Evolutionary conservation across 2,797 vertebrate species (phyloP), one percentile per base, ranked within the genome.

Genomic region (Anas capensis): DNA sequence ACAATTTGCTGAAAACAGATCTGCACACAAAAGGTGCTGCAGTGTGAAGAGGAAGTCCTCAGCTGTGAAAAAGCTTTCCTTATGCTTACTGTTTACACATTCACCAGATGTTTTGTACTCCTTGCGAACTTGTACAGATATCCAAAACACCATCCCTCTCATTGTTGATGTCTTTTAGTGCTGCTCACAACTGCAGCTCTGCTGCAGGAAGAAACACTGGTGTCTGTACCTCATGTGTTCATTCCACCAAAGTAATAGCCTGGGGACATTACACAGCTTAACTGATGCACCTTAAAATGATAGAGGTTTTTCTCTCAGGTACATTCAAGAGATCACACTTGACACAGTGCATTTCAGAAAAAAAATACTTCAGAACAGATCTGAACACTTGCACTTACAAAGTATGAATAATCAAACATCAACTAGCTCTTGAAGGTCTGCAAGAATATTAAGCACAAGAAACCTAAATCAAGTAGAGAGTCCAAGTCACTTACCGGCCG

Each of bases 401-500:
- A 53, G 40, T 40, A 14, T 2, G 5, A 88, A 44, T 19, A 82
- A 82, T 27, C 24, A 57, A 83, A 14, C 8, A 72, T 26, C 29
- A 69, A 26, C 15, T 13, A 92, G 23, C 7, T 78, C 38, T 69
- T 38, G 60, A 73, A 82, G 31, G 11, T 38, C 46, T 51, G 42
- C 29, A 84, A 89, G 8, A 38, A 33, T 18, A 33, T 2, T 26
- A 9, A 93, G 18, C 40, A 65, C 38, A 91, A 90, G 13, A 88
- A 66, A 51, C 3, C 13, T 51, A 1, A 5, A 70, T 34, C 40
- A 79, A 53, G n/a, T 26, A 49, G 15, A 76, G 34, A 18, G 78
- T 48, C 13, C 7, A 24, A 2, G 21, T 56, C 36, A 91, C 98
- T 98, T 96, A 99, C 99, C 99, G 98, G 94, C 99, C 97, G 0